Percentiles rank a stretch among this genome's conserved stretches.
These are phyloP conservation scores for Hololepta plana DNA, from an alignment of 2,888 invertebrate genomes.

Conservation along the genomic window DNA sequence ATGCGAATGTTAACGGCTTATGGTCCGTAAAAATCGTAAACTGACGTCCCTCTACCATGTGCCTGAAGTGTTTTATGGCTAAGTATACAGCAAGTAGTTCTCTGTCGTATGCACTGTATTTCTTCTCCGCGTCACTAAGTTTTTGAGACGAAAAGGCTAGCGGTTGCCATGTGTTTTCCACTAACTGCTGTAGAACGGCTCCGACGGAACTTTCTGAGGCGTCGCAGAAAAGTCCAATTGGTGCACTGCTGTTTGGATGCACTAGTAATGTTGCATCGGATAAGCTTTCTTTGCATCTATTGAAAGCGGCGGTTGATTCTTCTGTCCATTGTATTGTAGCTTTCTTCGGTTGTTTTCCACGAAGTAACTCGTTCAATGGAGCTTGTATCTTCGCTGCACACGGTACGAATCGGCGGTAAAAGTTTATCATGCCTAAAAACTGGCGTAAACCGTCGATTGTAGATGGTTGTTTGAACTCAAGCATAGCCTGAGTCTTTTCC, in stretches of 20 bases:
- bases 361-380: too few species aligned
- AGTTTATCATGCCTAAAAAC: too few species aligned
- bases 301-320: too few species aligned
- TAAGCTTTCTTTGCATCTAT: too few species aligned
- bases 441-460: too few species aligned
- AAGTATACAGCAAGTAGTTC: slow-evolving; percentile 9
- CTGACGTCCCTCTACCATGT: slow-evolving; percentile 7
- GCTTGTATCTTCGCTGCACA: too few species aligned
- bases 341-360: too few species aligned
- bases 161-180: slow-evolving; percentile 15
- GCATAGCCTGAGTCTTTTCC: too few species aligned
- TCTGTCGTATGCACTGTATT: slow-evolving; percentile 11
- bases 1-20: slow-evolving; percentile 7
- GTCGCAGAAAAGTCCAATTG: slow-evolving; percentile 16
- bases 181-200: slow-evolving; percentile 19
- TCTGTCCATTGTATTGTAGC: too few species aligned
- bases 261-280: slow-evolving; percentile 17
- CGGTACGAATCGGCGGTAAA: too few species aligned
- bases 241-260: slow-evolving; percentile 15
- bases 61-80: slow-evolving; percentile 8
- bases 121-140: slow-evolving; percentile 16
- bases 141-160: slow-evolving; percentile 21
- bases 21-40: slow-evolving; percentile 9
- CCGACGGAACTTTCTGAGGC: slow-evolving; percentile 21
- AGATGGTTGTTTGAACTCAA: too few species aligned